Evolutionary conservation across 2,113 vertebrate genomes (phyloP).

Genomic region (Onychostruthus taczanowskii): DNA sequence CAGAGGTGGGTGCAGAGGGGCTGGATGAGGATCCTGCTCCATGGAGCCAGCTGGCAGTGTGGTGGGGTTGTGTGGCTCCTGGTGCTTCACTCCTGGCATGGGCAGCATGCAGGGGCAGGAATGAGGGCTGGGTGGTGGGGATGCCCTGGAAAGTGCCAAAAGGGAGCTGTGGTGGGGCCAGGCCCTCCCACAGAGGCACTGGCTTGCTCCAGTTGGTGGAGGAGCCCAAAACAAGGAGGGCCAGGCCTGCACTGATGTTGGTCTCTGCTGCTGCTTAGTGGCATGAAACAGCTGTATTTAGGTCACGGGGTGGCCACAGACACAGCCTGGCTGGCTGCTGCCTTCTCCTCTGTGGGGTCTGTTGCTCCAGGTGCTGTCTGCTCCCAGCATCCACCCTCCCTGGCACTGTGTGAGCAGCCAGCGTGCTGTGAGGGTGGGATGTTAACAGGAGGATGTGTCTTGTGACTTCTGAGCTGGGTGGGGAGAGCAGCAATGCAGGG

Average conservation of each 20-base stretch:
- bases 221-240: background rate
- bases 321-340: background rate
- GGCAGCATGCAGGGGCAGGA: background rate
- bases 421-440: background rate
- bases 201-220: accelerated
- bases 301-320: background rate
- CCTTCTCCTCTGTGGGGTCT: background rate
- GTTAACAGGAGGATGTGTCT: background rate
- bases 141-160: background rate
- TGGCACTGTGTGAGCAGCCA: accelerated
- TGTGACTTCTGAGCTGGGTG: background rate
- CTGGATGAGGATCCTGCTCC: background rate
- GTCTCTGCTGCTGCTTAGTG: background rate
- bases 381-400: background rate
- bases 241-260: background rate
- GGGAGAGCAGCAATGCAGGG: background rate
- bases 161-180: background rate
- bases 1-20: background rate
- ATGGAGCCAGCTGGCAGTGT: background rate
- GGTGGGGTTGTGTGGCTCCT: background rate
- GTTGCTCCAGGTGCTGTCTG: background rate
- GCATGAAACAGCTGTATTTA: background rate
- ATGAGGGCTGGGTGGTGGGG: background rate
- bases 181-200: background rate
- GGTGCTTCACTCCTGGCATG: accelerated